phyloP scores from a whole-genome alignment of 2,888 invertebrate species.

The Chydorus sphaericus region DNA sequence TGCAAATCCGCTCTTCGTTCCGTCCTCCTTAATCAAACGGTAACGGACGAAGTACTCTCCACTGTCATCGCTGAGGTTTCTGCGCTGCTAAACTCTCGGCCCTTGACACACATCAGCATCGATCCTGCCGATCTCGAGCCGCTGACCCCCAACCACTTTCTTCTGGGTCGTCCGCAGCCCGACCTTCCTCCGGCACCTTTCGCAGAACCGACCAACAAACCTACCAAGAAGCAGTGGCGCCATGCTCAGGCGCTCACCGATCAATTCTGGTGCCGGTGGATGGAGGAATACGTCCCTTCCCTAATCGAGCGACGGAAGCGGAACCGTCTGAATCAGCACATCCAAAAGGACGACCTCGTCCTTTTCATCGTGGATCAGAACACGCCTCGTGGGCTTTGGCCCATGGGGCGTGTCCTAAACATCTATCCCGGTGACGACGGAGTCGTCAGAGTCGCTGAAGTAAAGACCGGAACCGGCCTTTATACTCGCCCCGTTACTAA shows the following conservation, averaged over 20 bases:
- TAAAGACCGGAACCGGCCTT: neutral
- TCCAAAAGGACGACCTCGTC: too few species aligned
- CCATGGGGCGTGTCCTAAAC: neutral
- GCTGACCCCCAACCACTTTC: slow-evolving; percentile 16
- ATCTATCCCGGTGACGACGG: neutral
- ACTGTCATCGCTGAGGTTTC: slow-evolving; percentile 17
- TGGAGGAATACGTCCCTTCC: slow-evolving; percentile 1
- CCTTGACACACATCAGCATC: slow-evolving; percentile 14
- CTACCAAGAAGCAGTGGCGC: slow-evolving; percentile 1
- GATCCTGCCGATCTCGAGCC: slow-evolving; percentile 14
- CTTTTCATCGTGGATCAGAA: too few species aligned
- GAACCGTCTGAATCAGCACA: neutral
- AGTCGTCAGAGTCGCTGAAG: neutral
- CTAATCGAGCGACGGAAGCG: slow-evolving; percentile 4
- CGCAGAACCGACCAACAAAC: neutral
- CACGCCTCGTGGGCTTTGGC: neutral
- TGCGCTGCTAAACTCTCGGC: slow-evolving; percentile 15
- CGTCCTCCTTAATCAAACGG: slow-evolving; percentile 7
- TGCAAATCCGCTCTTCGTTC: slow-evolving; percentile 16
- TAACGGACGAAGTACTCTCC: slow-evolving; percentile 15
- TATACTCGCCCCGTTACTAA: neutral
- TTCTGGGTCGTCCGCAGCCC: neutral
- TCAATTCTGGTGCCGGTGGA: slow-evolving; percentile 5
- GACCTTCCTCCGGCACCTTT: neutral
- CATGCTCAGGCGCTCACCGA: neutral